Evolutionary conservation across 2,113 vertebrate species (phyloP), one percentile per base, ranked within the genome.

Genomic region (Sphaerodactylus townsendi): DNA sequence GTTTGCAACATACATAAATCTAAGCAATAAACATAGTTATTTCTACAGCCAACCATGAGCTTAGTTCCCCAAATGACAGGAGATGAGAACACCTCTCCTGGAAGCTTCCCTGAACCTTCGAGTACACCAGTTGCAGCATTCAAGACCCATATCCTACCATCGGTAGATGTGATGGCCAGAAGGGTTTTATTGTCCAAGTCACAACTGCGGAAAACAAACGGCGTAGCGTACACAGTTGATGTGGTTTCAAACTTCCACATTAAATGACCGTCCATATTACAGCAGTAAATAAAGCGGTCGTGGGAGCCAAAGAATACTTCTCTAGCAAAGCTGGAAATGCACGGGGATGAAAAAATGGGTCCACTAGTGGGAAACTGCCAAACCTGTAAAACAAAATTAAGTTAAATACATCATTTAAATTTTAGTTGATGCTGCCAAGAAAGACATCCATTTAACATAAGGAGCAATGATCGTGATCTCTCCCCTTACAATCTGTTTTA

Each of bases 11-110:
- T 0, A 65, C 41, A 72, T 76, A 97, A 89, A 92, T 98, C 97
- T 62, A 99, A 91, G 95, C 98, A 98, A 89, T 99, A 99, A 87
- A 99, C 94, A 75, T 94, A 96, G 94, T 99, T 97, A 90, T 99
- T 97, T 89, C 99, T 98, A 92, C 99, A 99, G 39, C 99, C 99
- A 66, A 99, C 94, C 48, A 98, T 79, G 0, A 99, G 93, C 35
- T 89, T 94, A 33, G 91, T 94, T 80, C 92, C 94, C 93, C 96
- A 98, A 70, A 97, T 93, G 33, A 98, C 92, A 0, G 97, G 98
- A 14, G 99, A 99, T 62, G 99, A 99, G 85, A 99, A 99, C 48
- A 98, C 94, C 86, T 99, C 97, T 56, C 99, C 98, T 0, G 97
- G 96, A 33, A 99, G 96, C 28, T 92, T 77, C 35, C 94, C 81